Evolutionary conservation across 2,888 invertebrate genomes (phyloP), one percentile per base, ranked within the genome.

Genomic region (Epirrita christyi): DNA sequence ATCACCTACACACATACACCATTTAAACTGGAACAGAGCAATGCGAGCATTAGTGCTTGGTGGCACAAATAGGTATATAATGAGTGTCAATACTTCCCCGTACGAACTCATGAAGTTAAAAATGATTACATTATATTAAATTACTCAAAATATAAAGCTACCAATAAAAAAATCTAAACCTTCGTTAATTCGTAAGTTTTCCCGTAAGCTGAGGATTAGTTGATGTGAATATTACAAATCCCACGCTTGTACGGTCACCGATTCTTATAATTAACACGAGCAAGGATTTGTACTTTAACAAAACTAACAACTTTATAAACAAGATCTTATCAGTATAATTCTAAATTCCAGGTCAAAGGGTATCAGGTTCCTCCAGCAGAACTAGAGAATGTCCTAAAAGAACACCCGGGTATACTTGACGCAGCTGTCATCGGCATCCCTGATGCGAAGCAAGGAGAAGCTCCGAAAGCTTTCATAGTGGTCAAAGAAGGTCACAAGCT

Each of bases 341-440:
- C 2, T 9, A 36, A n/a, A 86, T 75, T 96, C 67, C 64, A 85
- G 85, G 95, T 95, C 0, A 94, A 93, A 85, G 94, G 92, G 1
- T 93, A 88, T 73, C 93, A 97, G 93, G 97, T 97, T 15, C 94
- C 97, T n/a, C 98, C 97, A 11, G 97, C 97, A 2, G 98, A 98
- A 82, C 80, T 98, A 40, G 97, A 98, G 83, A 94, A 92, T 52
- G 69, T 96, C 7, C 78, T 97, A 1, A 92, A 95, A 63, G 92
- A 93, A 47, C 95, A 96, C 85, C 95, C 96, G 0, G 93, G 93
- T 40, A 93, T 98, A 0, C 76, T 91, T 21, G 98, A 98, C 69
- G 96, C 95, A 0, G 97, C 96, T 0, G 97, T 98, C 0, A 88
- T 97, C 57, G 97, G 97, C 1, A 83, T 96, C 34, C 94, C 95